Evolutionary conservation across 2,113 vertebrate species (phyloP).

Genomic region (Herpailurus yagouaroundi): DNA sequence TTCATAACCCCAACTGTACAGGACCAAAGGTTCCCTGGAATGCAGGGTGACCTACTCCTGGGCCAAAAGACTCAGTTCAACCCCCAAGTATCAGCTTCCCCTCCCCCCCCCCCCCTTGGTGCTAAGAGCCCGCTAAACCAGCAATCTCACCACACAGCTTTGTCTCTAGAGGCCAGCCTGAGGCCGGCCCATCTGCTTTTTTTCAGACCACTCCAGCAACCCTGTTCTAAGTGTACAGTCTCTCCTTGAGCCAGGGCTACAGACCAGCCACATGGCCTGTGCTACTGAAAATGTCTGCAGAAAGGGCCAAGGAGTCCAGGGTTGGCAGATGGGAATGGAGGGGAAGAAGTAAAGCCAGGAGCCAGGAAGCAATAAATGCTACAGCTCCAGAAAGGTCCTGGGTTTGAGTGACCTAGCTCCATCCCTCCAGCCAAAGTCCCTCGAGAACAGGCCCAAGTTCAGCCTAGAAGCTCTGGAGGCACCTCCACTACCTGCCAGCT

Average conservation of each 20-base stretch:
- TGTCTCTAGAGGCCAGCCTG: conserved; percentile 59
- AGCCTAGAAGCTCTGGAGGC: background rate
- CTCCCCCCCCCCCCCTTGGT: background rate
- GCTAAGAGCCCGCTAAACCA: conserved; percentile 23
- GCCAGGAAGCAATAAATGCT: conserved; percentile 45
- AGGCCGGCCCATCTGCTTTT: conserved; percentile 62
- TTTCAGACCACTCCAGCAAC: conserved; percentile 56
- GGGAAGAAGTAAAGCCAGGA: background rate
- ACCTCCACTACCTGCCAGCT: conserved; percentile 51
- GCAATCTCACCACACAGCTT: conserved; percentile 48
- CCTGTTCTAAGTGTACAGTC: background rate
- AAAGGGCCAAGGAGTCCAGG: conserved; percentile 46
- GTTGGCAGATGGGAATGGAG: conserved; percentile 35
- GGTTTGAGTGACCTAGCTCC: background rate
- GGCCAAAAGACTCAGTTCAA: background rate
- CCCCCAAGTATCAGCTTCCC: background rate
- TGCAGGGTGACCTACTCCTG: background rate
- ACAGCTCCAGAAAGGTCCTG: background rate
- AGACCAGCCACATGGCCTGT: conserved; percentile 73
- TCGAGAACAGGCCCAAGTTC: background rate
- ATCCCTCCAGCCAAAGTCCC: background rate
- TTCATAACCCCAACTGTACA: background rate
- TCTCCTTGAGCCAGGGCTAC: conserved; percentile 63
- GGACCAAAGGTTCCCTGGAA: background rate
- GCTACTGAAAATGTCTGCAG: conserved; percentile 73